Evolutionary conservation across 2,797 vertebrate genomes (phyloP).

Genomic region (Acipenser oxyrinchus): DNA sequence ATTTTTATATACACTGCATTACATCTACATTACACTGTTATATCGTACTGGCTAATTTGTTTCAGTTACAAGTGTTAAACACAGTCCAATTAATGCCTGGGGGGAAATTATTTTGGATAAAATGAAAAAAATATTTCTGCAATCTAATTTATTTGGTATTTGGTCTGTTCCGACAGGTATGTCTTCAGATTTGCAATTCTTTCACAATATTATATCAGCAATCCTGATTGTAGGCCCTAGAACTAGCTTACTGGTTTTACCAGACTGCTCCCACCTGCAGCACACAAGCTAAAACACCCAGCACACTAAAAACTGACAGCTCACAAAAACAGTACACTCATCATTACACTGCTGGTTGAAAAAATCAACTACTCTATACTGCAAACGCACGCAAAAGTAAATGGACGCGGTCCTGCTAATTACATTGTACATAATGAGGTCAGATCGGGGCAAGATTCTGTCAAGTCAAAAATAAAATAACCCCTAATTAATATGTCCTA

Average conservation of each 20-base stretch:
- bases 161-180: constrained; percentile 21
- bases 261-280: constrained; percentile 36
- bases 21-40: no score
- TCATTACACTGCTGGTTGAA: constrained; percentile 14
- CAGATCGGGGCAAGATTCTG: constrained; percentile 22
- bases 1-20: no score
- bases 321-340: constrained; percentile 41
- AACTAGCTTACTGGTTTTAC: constrained; percentile 25
- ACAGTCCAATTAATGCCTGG: constrained; percentile 29
- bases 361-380: constrained; percentile 40
- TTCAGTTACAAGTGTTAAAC: constrained; percentile 26
- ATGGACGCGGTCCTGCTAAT: constrained; percentile 49
- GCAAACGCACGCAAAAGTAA: constrained; percentile 45
- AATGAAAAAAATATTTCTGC: constrained; percentile 26
- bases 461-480: constrained; percentile 36
- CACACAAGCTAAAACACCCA: constrained; percentile 38
- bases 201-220: constrained; percentile 35
- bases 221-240: constrained; percentile 35
- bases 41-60: constrained; percentile 21
- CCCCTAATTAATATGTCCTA: constrained; percentile 37
- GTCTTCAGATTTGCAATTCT: constrained; percentile 18
- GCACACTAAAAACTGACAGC: not conserved
- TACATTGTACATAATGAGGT: constrained; percentile 37
- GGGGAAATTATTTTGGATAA: constrained; percentile 21
- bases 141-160: constrained; percentile 24